Percentiles rank a stretch among this genome's conserved stretches.
Conservation (phyloP, 2,113 vertebrate species). For the Xenopus borealis region DNA sequence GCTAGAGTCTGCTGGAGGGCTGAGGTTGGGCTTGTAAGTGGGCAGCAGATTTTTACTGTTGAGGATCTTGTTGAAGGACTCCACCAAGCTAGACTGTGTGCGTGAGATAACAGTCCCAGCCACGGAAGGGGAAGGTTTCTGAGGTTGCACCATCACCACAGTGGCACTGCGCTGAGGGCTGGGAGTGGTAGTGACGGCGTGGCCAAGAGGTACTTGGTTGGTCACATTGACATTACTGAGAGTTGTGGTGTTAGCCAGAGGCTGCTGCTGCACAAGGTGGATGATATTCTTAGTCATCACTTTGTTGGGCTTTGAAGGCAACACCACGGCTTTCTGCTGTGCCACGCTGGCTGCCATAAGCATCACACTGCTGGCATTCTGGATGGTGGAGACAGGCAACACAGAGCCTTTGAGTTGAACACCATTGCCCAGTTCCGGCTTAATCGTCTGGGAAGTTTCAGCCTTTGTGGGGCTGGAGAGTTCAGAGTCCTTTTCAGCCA, state of each 20-base stretch:
- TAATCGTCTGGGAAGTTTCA: constrained; percentile 64
- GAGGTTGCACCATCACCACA: constrained; percentile 63
- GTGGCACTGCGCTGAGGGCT: constrained; percentile 72
- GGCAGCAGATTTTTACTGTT: constrained; percentile 93
- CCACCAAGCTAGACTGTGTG: constrained; percentile 89
- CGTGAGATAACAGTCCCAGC: constrained; percentile 83
- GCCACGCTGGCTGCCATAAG: constrained; percentile 73
- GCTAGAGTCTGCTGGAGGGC: constrained; percentile 73
- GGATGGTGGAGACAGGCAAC: constrained; percentile 79
- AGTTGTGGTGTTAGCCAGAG: constrained; percentile 58
- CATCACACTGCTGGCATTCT: constrained; percentile 91
- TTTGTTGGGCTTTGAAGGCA: constrained; percentile 56
- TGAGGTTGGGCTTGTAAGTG: constrained; percentile 86
- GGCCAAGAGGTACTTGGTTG: constrained; percentile 55
- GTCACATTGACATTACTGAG: constrained; percentile 52
- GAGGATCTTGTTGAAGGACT: constrained; percentile 94
- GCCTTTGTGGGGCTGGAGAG: constrained; percentile 51
- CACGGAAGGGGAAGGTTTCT: constrained; percentile 63
- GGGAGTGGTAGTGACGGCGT: constrained; percentile 53
- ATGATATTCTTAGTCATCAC: constrained; percentile 68
- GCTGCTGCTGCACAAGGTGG: constrained; percentile 67
- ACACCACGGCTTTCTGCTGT: constrained; percentile 70
- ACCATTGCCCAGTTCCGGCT: constrained; percentile 61
- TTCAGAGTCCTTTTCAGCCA: neutral
- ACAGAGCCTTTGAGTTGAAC: constrained; percentile 75